Evolutionary conservation across 1,140 invertebrate genomes (phyloP).

Genomic region (Ostrea edulis): DNA sequence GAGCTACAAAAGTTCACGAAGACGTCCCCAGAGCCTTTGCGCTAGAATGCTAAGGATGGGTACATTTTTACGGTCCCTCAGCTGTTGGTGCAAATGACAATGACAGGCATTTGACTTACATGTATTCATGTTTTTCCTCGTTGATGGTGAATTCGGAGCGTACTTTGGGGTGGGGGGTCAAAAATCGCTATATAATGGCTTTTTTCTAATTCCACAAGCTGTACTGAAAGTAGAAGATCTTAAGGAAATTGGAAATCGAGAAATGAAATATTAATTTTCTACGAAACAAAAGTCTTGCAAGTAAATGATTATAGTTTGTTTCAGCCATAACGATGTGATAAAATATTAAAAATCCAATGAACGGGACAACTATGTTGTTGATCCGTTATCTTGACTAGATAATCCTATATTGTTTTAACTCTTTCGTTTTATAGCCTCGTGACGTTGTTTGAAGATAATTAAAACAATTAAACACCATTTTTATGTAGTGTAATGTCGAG

Average conservation of each 20-base stretch:
- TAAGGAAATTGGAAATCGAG: conserved; percentile 27
- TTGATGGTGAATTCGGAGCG: not conserved
- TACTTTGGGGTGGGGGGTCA: not conserved
- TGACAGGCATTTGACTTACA: not conserved
- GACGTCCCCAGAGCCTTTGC: conserved; percentile 1
- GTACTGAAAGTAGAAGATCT: not conserved
- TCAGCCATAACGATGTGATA: not conserved
- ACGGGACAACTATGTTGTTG: not conserved
- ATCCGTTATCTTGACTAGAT: conserved; percentile 9
- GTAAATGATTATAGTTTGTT: conserved; percentile 19
- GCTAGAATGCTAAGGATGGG: not conserved
- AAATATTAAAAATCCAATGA: conserved; percentile 1
- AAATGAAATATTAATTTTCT: conserved; percentile 37
- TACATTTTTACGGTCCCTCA: not conserved
- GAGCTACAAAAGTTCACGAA: conserved; percentile 25
- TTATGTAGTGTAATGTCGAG: conserved; percentile 4
- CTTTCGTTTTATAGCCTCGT: conserved; percentile 5
- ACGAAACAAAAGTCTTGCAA: not conserved
- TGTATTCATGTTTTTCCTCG: not conserved
- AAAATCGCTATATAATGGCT: not conserved
- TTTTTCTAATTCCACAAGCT: not conserved
- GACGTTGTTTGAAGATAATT: conserved; percentile 29
- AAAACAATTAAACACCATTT: conserved; percentile 31
- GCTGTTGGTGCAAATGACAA: not conserved
- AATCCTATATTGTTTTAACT: not conserved